These are phyloP conservation scores for Parelbella ahira DNA, from an alignment of 2,888 invertebrate genomes.

Conservation along the genomic window DNA sequence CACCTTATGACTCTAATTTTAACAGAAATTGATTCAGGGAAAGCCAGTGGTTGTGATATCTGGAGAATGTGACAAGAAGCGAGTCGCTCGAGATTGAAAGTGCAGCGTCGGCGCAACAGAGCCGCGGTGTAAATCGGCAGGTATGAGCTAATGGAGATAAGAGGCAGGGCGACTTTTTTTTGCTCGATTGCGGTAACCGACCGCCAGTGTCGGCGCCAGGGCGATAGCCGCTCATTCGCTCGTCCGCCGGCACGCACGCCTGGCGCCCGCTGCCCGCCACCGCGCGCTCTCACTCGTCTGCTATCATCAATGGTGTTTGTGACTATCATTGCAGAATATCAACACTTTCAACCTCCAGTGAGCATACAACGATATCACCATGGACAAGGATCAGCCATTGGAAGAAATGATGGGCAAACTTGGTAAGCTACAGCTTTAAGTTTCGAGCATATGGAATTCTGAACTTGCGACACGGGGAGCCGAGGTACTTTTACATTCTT, in stretches of 20 bases:
- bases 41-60: too few species aligned
- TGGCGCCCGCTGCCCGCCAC: slow-evolving; percentile 48
- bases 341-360: too few species aligned
- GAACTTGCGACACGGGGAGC: slow-evolving; percentile 29
- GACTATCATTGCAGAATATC: slow-evolving; percentile 49
- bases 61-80: too few species aligned
- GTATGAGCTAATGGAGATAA: slow-evolving; percentile 59
- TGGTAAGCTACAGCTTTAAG: slow-evolving; percentile 61
- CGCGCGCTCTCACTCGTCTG: slow-evolving; percentile 37
- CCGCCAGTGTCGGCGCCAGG: slow-evolving; percentile 48
- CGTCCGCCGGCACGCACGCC: slow-evolving; percentile 66
- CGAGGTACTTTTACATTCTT: slow-evolving; percentile 40
- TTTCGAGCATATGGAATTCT: slow-evolving; percentile 47
- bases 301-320: slow-evolving; percentile 64
- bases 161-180: slow-evolving; percentile 59
- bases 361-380: too few species aligned
- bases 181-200: slow-evolving; percentile 63
- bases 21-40: too few species aligned
- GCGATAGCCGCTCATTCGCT: slow-evolving; percentile 63
- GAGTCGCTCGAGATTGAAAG: slow-evolving; percentile 23
- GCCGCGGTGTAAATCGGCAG: slow-evolving; percentile 33
- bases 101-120: slow-evolving; percentile 26
- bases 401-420: slow-evolving; percentile 85
- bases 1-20: too few species aligned
- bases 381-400: slow-evolving; percentile 83